phyloP scores from a whole-genome alignment of 2,797 vertebrate genomes.

The Ctenosaura bakeri region DNA sequence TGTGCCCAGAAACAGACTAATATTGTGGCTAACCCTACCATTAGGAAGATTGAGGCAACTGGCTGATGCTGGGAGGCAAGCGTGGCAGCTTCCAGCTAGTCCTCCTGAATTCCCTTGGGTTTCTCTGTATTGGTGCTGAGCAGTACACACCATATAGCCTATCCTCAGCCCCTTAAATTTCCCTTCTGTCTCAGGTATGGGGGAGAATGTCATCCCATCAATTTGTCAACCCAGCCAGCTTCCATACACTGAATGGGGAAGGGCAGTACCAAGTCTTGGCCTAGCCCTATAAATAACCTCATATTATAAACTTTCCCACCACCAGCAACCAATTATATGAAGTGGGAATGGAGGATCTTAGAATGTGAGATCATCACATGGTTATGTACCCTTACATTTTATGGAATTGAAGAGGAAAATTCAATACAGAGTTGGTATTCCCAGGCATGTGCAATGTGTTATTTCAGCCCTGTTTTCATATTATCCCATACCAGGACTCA shows the following conservation, averaged over 20 bases:
- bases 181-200: not conserved
- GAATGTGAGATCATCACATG: not conserved
- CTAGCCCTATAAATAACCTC: not conserved
- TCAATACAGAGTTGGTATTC: not conserved
- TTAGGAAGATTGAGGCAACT: not conserved
- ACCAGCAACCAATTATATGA: not conserved
- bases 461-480: not conserved
- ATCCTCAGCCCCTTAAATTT: not conserved
- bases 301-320: not conserved
- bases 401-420: not conserved
- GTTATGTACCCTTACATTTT: not conserved
- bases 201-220: not conserved
- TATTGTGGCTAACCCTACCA: not conserved
- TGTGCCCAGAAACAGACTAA: too few species aligned
- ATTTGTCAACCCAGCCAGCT: not conserved
- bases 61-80: not conserved
- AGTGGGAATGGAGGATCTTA: not conserved
- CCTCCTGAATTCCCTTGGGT: not conserved
- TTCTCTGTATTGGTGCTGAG: not conserved
- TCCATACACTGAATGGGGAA: not conserved
- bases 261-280: not conserved
- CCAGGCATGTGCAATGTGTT: not conserved
- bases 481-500: not conserved
- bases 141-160: not conserved
- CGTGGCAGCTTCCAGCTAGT: not conserved